These are phyloP conservation scores for Smutsia temminckii DNA, from an alignment of 2,797 vertebrate species.

Conservation along the genomic window DNA sequence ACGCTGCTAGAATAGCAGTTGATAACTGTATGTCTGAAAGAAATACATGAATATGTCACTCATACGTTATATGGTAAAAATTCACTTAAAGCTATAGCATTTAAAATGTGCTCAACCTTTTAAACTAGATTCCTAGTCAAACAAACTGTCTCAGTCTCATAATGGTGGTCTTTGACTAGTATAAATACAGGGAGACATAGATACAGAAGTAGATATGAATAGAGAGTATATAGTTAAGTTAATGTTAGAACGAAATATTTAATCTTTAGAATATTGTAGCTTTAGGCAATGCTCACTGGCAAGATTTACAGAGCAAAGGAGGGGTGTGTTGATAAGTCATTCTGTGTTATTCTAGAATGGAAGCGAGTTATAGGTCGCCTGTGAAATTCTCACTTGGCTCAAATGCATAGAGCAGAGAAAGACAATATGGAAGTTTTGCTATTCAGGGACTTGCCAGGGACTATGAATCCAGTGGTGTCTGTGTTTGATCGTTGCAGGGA, in stretches of 20 bases:
- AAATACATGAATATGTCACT: not conserved
- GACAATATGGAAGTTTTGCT: not conserved
- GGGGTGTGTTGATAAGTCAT: not conserved
- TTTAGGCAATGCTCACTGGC: not conserved
- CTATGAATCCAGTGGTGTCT: not conserved
- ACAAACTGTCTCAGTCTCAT: not conserved
- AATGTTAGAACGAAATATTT: not conserved
- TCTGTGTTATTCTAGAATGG: not conserved
- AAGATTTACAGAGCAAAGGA: not conserved
- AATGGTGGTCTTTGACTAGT: not conserved
- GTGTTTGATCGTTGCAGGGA: not conserved
- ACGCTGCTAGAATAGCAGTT: not conserved
- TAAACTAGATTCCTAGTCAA: not conserved
- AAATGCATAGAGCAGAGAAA: not conserved
- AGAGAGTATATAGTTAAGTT: not conserved
- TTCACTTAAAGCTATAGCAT: not conserved
- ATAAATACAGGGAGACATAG: not conserved
- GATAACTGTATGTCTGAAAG: not conserved
- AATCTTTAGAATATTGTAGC: not conserved
- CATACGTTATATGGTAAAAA: not conserved
- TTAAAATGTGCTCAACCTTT: not conserved
- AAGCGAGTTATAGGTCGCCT: not conserved
- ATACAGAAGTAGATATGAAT: not conserved
- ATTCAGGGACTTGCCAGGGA: not conserved
- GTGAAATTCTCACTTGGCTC: not conserved